A percentile compares a stretch with the other conserved stretches of the same genome.
These are phyloP conservation scores for Poecile atricapillus DNA, from an alignment of 2,113 vertebrate genomes.

Conservation along the genomic window DNA sequence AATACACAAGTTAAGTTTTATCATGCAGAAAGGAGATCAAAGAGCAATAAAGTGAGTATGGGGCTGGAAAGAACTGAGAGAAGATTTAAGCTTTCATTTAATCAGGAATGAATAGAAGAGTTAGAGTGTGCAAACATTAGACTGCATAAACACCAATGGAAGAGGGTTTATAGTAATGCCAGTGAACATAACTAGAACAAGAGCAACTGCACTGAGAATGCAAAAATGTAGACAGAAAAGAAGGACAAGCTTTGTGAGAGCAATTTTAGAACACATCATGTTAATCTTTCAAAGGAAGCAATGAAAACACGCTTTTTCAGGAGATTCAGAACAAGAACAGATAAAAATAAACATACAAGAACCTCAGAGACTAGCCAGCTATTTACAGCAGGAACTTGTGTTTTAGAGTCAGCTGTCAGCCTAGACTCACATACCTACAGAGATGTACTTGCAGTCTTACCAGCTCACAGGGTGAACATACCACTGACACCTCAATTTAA, in stretches of 20 bases:
- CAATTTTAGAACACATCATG: neutral
- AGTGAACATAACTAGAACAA: slow-evolving; percentile 17
- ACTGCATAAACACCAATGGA: slow-evolving; percentile 22
- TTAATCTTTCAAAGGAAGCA: slow-evolving; percentile 11
- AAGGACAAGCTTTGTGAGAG: neutral
- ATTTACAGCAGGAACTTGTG: neutral
- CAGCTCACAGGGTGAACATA: neutral
- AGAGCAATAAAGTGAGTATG: slow-evolving; percentile 26
- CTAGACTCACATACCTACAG: neutral
- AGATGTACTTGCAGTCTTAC: neutral
- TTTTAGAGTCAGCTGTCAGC: neutral
- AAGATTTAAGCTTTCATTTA: slow-evolving; percentile 26
- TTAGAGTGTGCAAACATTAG: slow-evolving; percentile 29
- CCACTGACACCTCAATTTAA: neutral
- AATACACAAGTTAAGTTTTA: slow-evolving; percentile 21
- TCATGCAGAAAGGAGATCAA: slow-evolving; percentile 48
- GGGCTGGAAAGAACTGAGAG: slow-evolving; percentile 46
- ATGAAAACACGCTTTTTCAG: neutral
- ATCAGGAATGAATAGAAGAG: slow-evolving; percentile 30
- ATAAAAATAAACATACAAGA: neutral
- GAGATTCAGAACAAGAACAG: neutral
- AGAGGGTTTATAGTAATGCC: slow-evolving; percentile 37
- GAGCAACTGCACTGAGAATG: slow-evolving; percentile 22
- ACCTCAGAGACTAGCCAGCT: neutral
- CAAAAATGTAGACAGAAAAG: neutral